Base-by-base conservation (phyloP, 2,888 invertebrate species). In the Maniola hyperantus region DNA sequence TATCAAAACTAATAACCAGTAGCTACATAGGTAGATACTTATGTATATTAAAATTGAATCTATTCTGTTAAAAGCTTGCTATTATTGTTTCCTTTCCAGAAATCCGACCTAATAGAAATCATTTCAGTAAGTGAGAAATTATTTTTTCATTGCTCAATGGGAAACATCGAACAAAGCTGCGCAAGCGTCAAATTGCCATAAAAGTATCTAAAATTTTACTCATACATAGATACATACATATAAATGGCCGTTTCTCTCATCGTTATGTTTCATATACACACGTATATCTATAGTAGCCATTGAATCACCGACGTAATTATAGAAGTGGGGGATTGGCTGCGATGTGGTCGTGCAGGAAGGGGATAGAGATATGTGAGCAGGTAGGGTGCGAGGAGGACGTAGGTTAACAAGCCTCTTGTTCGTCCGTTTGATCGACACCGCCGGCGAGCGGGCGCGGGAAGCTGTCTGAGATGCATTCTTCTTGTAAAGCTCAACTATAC, bases 261-360 rank as follows among this genome's bases (percentile, higher is more conserved):
- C 89, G 88, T 89, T 89, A 89, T 89, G 82, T 84, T 82, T 69
- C 77, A 76, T 83, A 82, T 85, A 88, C 82, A 76, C 74, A 71
- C 86, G 26, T 26, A 90, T 87, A 91, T 83, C 84, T 90, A 91
- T 91, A 91, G 91, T 89, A 89, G 91, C 90, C 89, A 92, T 92
- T 92, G 92, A 92, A 92, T 92, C 91, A 91, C 91, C 90, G 88
- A 84, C 89, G 91, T 92, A 92, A 92, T 92, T 92, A 92, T 92
- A 92, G 91, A 92, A 92, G 91, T 91, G 91, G 92, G 92, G 92
- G 91, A 91, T 91, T 91, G 91, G 91, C 89, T 91, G 90, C 86
- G 91, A 87, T 89, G 91, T 87, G 85, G 88, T 84, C 76, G 83
- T 71, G 89, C 77, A 82, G 68, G 85, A 83, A 73, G 70, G 81